Evolutionary conservation across 2,113 vertebrate species (phyloP).

Genomic region (Nannospalax galili): DNA sequence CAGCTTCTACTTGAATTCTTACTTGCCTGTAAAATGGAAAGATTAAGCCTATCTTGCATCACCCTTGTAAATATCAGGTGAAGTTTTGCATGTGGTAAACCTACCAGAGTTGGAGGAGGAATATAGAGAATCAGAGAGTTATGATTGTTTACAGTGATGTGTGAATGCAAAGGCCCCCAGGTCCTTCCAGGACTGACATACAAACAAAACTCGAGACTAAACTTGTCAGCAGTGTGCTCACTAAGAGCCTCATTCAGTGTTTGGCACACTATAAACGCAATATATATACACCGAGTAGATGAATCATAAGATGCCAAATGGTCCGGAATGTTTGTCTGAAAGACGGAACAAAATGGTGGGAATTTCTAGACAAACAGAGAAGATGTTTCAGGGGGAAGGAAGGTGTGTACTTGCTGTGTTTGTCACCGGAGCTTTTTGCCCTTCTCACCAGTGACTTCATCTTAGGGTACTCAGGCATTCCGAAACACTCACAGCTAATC

Average conservation of each 20-base stretch:
- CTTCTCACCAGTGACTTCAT: neutral
- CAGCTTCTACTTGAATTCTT: neutral
- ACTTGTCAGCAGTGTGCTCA: neutral
- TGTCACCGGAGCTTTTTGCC: neutral
- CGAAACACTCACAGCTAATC: neutral
- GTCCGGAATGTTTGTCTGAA: neutral
- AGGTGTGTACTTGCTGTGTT: neutral
- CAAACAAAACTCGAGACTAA: neutral
- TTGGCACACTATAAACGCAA: neutral
- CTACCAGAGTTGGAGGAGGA: neutral
- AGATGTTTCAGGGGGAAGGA: neutral
- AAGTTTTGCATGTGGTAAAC: neutral
- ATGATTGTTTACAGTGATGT: neutral
- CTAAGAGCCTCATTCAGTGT: neutral
- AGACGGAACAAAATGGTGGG: neutral
- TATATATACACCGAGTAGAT: neutral
- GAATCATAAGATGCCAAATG: neutral
- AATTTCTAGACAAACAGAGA: neutral
- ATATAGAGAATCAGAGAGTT: neutral
- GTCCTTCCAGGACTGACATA: neutral
- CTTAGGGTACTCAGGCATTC: neutral
- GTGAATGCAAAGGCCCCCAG: neutral
- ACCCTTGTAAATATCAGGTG: neutral
- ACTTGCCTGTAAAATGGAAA: neutral
- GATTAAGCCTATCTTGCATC: neutral